phyloP scores from a whole-genome alignment of 2,888 invertebrate species.

The Plagiodera versicolora region DNA sequence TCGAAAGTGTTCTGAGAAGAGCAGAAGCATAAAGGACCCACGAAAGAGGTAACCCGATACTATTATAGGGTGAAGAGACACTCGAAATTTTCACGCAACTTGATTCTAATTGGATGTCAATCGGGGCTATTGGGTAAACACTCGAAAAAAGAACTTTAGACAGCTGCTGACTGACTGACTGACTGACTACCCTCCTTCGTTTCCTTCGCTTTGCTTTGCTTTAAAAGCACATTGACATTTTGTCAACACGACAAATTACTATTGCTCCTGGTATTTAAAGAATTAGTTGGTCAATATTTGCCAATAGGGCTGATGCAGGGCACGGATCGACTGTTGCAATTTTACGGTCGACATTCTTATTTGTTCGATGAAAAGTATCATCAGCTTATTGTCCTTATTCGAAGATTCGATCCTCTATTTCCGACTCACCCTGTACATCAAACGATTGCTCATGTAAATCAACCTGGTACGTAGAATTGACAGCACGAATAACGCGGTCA shows the following conservation, averaged over 20 bases:
- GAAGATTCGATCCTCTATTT: too few relatives aligned
- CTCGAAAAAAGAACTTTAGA: slow-evolving; percentile 24
- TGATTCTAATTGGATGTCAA: slow-evolving; percentile 44
- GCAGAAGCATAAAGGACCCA: too few relatives aligned
- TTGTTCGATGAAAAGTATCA: background rate
- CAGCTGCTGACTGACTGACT: slow-evolving; percentile 42
- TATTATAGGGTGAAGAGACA: too few relatives aligned
- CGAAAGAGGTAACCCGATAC: slow-evolving; percentile 21
- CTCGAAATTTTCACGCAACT: slow-evolving; percentile 46
- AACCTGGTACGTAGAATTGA: too few relatives aligned
- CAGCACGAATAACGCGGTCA: too few relatives aligned
- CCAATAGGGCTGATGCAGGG: background rate
- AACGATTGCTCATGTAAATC: too few relatives aligned
- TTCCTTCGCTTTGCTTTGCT: slow-evolving; percentile 22
- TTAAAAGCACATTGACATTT: slow-evolving; percentile 36
- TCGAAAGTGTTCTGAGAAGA: too few relatives aligned
- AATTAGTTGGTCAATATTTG: slow-evolving; percentile 37
- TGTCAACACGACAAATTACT: slow-evolving; percentile 39
- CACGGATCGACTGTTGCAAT: background rate
- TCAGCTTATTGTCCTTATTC: too few relatives aligned
- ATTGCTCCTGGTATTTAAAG: slow-evolving; percentile 32
- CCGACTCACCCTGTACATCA: too few relatives aligned
- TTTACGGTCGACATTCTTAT: background rate
- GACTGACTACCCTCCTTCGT: background rate
- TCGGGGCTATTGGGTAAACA: slow-evolving; percentile 36